Conservation (phyloP, 1,140 invertebrate genomes). For the Cotesia vestalis region DNA sequence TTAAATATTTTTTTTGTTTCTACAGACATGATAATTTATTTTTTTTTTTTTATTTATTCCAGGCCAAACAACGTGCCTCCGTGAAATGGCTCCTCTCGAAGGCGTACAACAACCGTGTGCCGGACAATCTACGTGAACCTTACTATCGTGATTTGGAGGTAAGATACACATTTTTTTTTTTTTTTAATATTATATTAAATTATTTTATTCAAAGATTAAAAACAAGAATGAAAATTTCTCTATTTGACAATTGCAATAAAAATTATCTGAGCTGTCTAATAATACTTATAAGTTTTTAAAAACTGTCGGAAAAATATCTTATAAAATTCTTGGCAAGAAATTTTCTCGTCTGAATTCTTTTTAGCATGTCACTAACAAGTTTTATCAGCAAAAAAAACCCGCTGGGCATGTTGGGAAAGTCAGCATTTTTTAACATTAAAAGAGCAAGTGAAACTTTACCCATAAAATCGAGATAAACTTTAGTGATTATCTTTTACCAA, state of each 20-base stretch:
- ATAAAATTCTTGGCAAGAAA: background rate
- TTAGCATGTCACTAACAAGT: too few relatives aligned
- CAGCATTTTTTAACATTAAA: too few relatives aligned
- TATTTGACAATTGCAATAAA: background rate
- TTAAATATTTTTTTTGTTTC: background rate
- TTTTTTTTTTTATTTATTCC: constrained; percentile 63
- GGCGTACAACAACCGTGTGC: constrained; percentile 95
- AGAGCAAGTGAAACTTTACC: too few relatives aligned
- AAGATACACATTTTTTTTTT: constrained; percentile 45
- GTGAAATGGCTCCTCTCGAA: constrained; percentile 97
- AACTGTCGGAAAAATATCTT: too few relatives aligned
- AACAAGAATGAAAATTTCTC: background rate
- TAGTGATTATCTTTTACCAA: too few relatives aligned
- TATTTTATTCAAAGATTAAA: background rate
- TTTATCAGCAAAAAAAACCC: too few relatives aligned
- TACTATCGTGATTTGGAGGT: constrained; percentile 96
- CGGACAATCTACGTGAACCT: constrained; percentile 91
- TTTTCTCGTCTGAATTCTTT: too few relatives aligned
- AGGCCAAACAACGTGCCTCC: constrained; percentile 97
- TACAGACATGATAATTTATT: constrained; percentile 25
- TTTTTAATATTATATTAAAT: constrained; percentile 15
- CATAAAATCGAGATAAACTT: too few relatives aligned
- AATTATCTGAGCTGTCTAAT: background rate
- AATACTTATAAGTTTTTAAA: too few relatives aligned
- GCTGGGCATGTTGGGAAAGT: too few relatives aligned